Conservation (phyloP, 2,888 invertebrate species). For the Drosophila algonquin region DNA sequence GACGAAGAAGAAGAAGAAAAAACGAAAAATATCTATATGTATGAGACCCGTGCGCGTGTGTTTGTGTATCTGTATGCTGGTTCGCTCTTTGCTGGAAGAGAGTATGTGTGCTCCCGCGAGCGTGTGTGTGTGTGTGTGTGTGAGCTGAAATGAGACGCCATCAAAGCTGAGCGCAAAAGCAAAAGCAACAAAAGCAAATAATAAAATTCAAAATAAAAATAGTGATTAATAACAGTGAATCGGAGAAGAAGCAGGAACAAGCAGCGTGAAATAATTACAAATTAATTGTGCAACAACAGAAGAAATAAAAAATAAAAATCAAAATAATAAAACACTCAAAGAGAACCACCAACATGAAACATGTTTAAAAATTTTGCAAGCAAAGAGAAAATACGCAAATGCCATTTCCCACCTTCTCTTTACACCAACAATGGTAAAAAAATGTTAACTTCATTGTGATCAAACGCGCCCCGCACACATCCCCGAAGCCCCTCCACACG, state of each 20-base stretch:
- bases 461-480: not conserved
- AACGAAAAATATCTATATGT: constrained; percentile 48
- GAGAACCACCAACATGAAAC: constrained; percentile 51
- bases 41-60: constrained; percentile 22
- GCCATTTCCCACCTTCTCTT: constrained; percentile 31
- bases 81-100: constrained; percentile 43
- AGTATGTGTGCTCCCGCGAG: constrained; percentile 28
- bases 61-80: constrained; percentile 41
- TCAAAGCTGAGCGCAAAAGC: constrained; percentile 50
- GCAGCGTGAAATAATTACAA: not conserved
- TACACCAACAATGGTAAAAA: constrained; percentile 1
- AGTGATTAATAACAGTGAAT: constrained; percentile 74
- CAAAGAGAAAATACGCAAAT: constrained; percentile 54
- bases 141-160: constrained; percentile 73
- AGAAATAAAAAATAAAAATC: constrained; percentile 24
- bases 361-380: constrained; percentile 55
- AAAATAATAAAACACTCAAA: constrained; percentile 9
- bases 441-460: constrained; percentile 1
- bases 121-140: constrained; percentile 51
- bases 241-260: constrained; percentile 30
- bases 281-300: constrained; percentile 24
- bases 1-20: constrained; percentile 45
- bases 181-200: constrained; percentile 47
- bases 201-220: constrained; percentile 78
- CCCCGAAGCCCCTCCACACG: constrained; percentile 20